Evolutionary conservation across 2,797 vertebrate species (phyloP), one percentile per base, ranked within the genome.

Genomic region (Enteromius radiatus): DNA sequence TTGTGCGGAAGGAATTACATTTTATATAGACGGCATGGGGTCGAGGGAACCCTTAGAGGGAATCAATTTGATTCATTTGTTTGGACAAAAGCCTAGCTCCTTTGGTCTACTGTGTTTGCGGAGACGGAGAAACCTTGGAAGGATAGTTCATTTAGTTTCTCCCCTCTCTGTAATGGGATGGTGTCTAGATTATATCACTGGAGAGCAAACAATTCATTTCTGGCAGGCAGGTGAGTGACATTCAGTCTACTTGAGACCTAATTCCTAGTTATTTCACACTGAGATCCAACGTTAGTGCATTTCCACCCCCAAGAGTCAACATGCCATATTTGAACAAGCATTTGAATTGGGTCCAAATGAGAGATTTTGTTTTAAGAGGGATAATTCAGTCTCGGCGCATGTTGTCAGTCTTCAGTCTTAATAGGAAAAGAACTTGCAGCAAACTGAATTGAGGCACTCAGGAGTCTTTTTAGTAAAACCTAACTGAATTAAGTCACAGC

Each of bases 381-480:
- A 33, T 63, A 47, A 71, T 63, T 71, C 33, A 47, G 68, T 45
- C 54, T 45, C 47, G 54, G 26, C 54, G 11, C 17, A 49, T 70
- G 49, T 80, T 80, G 49, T 80, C 78, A 31, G 47, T 69, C 23
- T 52, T 43, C 54, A 71, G 26, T 41, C 49, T 41, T 64, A 26
- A 49, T 43, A 26, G 64, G 14, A 70, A 61, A 26, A 61, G 21
- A 83, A 70, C 45, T 73, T 63, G 36, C 19, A 28, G 47, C 31
- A 69, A 79, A 80, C 41, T 78, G 67, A 83, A 69, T 36, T 61
- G 49, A 56, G 74, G 26, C 81, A 43, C 73, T 83, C n/a, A 17
- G 43, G 23, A 67, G 64, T 52, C 21, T 49, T 45, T 70, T 78
- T 61, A 78, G 65, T 15, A 47, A 69, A 73, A 65, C n/a, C 38